phyloP scores from a whole-genome alignment of 2,113 vertebrate species.

The Thryonomys swinderianus region DNA sequence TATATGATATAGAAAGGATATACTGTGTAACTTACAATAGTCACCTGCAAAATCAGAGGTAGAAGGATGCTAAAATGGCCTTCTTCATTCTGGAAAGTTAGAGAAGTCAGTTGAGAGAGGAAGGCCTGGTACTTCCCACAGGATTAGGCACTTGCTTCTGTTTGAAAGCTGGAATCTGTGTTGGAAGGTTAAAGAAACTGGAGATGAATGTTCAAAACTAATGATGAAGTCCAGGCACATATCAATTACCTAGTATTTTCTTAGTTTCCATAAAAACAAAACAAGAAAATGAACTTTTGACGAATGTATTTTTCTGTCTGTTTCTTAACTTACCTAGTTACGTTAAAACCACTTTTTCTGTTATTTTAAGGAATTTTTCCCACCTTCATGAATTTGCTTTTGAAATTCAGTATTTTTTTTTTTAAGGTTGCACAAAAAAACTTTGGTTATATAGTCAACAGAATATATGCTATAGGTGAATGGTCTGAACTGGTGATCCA shows the following conservation, averaged over 20 bases:
- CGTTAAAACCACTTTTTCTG: background rate
- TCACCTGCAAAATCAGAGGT: background rate
- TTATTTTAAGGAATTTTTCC: background rate
- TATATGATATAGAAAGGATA: background rate
- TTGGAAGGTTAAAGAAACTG: background rate
- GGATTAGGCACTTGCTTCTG: background rate
- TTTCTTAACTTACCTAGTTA: background rate
- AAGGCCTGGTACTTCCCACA: background rate
- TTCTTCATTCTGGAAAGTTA: background rate
- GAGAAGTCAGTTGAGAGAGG: background rate
- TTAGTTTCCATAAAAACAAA: background rate
- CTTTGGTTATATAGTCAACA: background rate
- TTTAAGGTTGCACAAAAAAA: background rate
- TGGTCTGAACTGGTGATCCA: background rate
- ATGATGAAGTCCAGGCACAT: background rate
- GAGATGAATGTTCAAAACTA: background rate
- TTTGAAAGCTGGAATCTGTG: background rate
- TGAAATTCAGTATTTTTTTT: background rate
- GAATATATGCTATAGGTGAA: background rate
- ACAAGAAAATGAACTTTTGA: background rate
- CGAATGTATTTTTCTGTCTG: background rate
- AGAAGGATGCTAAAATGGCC: background rate
- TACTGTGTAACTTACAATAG: background rate
- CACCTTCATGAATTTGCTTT: background rate
- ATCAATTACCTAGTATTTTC: background rate